Conservation (phyloP, 1,140 invertebrate species). For the Drosophila kurseongensis region DNA sequence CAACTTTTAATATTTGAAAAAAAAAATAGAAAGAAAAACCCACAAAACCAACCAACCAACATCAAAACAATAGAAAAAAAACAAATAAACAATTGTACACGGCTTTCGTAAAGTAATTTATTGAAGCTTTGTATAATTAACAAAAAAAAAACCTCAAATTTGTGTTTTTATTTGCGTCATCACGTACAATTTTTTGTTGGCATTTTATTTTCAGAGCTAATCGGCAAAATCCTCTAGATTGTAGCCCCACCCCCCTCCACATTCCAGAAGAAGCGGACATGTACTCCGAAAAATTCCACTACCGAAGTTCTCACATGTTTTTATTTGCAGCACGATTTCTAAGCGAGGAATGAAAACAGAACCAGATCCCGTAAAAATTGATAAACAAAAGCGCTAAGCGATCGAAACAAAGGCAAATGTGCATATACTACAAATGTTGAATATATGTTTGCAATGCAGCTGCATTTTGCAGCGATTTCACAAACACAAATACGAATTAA, state of each 20-base stretch:
- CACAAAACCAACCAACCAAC: slow-evolving; percentile 56
- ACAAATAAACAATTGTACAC: slow-evolving; percentile 74
- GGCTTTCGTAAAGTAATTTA: slow-evolving; percentile 76
- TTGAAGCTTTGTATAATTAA: slow-evolving; percentile 79
- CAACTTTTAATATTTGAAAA: slow-evolving; percentile 71
- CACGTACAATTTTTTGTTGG: slow-evolving; percentile 37
- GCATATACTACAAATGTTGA: neutral
- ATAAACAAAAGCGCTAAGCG: slow-evolving; percentile 10
- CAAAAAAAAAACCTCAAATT: slow-evolving; percentile 57
- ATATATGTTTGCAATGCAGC: slow-evolving; percentile 5
- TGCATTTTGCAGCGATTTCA: slow-evolving; percentile 12
- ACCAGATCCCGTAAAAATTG: slow-evolving; percentile 1
- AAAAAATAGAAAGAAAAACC: slow-evolving; percentile 46
- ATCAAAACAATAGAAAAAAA: slow-evolving; percentile 60
- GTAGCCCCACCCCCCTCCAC: neutral
- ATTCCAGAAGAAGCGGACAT: slow-evolving; percentile 29
- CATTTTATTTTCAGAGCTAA: slow-evolving; percentile 30
- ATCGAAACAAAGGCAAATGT: slow-evolving; percentile 22
- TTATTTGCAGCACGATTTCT: slow-evolving; percentile 32
- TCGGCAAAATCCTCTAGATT: slow-evolving; percentile 12
- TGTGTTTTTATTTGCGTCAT: slow-evolving; percentile 67
- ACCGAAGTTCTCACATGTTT: slow-evolving; percentile 43
- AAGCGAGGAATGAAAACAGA: slow-evolving; percentile 25
- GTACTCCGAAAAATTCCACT: slow-evolving; percentile 38
- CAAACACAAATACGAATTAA: slow-evolving; percentile 12